These are phyloP conservation scores for Meteorus cinctellus DNA, from an alignment of 2,888 invertebrate genomes.

Conservation along the genomic window DNA sequence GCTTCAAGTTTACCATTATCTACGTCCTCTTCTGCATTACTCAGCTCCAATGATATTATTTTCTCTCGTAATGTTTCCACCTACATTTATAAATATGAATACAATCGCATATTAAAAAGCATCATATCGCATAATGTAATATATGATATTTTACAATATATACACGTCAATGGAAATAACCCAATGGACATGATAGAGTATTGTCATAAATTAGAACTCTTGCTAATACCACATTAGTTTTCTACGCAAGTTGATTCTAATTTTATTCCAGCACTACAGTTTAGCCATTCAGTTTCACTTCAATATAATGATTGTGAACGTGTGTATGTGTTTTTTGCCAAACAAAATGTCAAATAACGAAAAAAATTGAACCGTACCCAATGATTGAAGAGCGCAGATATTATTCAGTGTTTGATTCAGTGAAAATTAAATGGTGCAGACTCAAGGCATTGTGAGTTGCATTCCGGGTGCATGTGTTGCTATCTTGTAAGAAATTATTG, in stretches of 20 bases:
- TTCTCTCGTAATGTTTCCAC: slow-evolving; percentile 94
- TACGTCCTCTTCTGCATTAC: slow-evolving; percentile 78
- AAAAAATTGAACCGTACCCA: slow-evolving; percentile 52
- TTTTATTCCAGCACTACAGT: not conserved
- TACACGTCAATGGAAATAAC: not conserved
- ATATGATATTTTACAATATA: slow-evolving; percentile 10
- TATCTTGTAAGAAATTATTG: slow-evolving; percentile 66
- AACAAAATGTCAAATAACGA: not conserved
- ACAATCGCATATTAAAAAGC: not conserved
- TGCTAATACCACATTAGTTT: not conserved
- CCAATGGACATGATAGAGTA: not conserved
- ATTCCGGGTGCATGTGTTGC: slow-evolving; percentile 68
- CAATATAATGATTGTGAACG: slow-evolving; percentile 6
- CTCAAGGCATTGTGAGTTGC: slow-evolving; percentile 70
- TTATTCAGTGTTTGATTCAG: slow-evolving; percentile 56
- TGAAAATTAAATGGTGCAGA: slow-evolving; percentile 63
- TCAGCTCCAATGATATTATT: slow-evolving; percentile 91
- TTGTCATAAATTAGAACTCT: not conserved
- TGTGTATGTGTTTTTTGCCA: not conserved
- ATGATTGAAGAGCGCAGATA: slow-evolving; percentile 58
- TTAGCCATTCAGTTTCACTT: not conserved
- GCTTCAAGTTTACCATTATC: slow-evolving; percentile 65
- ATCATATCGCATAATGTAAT: not conserved
- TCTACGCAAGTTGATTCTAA: not conserved
- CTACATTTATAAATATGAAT: slow-evolving; percentile 72